Evolutionary conservation across 2,113 vertebrate species (phyloP).

Genomic region (Entelurus aequoreus): DNA sequence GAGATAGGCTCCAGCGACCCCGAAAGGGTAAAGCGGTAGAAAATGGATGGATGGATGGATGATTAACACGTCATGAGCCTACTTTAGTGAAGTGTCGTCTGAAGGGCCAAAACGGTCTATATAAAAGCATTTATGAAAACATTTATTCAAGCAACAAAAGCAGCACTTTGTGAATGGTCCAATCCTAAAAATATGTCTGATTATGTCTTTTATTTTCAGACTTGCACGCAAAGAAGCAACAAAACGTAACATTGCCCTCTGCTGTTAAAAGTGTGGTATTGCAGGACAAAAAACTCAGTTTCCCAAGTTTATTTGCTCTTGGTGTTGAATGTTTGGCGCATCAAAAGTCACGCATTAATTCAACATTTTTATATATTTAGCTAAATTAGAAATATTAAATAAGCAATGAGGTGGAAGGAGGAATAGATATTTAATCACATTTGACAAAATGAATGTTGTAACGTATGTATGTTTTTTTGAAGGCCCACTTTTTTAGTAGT

Average conservation of each 20-base stretch:
- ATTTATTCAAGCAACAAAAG: background rate
- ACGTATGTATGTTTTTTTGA: background rate
- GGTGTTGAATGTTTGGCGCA: too few species aligned
- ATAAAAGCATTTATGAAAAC: background rate
- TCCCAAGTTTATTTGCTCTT: background rate
- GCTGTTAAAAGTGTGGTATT: slow-evolving; percentile 17
- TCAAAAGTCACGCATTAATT: background rate
- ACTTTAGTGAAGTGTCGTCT: background rate
- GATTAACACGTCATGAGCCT: too few species aligned
- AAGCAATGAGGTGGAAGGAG: background rate
- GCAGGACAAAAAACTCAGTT: background rate
- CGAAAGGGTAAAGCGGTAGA: too few species aligned
- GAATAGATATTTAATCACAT: background rate
- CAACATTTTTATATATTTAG: background rate
- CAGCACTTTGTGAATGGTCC: background rate
- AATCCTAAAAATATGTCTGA: background rate
- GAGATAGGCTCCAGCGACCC: too few species aligned
- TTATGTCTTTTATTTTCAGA: background rate
- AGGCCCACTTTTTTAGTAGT: background rate
- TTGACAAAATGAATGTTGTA: too few species aligned
- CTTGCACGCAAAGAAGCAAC: background rate
- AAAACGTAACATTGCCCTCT: slow-evolving; percentile 64
- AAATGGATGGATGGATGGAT: too few species aligned
- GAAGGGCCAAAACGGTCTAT: background rate
- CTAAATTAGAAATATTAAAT: background rate